These are phyloP conservation scores for Copsychus sechellarum DNA, from an alignment of 2,113 vertebrate species.

Conservation along the genomic window DNA sequence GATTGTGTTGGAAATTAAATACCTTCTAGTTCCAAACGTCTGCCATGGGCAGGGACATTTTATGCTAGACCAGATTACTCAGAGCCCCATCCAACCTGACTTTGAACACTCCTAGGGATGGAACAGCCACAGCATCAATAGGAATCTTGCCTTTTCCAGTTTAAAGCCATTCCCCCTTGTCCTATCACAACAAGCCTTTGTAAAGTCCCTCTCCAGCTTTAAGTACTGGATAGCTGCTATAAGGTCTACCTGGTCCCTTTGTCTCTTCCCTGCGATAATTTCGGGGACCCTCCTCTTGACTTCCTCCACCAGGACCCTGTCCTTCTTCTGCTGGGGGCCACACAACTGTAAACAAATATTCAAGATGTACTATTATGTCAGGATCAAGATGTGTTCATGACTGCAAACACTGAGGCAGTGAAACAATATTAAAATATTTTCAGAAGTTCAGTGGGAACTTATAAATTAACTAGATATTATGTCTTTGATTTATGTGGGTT, in stretches of 20 bases:
- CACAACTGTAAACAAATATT: background rate
- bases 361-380: background rate
- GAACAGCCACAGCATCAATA: background rate
- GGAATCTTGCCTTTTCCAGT: background rate
- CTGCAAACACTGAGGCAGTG: constrained; percentile 25
- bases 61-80: background rate
- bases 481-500: constrained; percentile 56
- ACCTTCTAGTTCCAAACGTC: background rate
- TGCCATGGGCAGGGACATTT: background rate
- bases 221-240: background rate
- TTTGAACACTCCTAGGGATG: background rate
- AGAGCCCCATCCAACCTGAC: background rate
- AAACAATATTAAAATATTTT: constrained; percentile 65
- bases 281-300: background rate
- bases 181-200: background rate
- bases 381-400: background rate
- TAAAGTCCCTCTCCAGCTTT: background rate
- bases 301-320: background rate
- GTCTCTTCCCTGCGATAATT: background rate
- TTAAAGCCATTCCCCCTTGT: background rate
- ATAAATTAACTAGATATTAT: constrained; percentile 53
- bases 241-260: background rate
- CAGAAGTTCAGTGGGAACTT: constrained; percentile 48
- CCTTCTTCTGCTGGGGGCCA: background rate
- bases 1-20: background rate